Evolutionary conservation across 2,888 invertebrate genomes (phyloP), one percentile per base, ranked within the genome.

Genomic region (Xestoiulus laeticollis): DNA sequence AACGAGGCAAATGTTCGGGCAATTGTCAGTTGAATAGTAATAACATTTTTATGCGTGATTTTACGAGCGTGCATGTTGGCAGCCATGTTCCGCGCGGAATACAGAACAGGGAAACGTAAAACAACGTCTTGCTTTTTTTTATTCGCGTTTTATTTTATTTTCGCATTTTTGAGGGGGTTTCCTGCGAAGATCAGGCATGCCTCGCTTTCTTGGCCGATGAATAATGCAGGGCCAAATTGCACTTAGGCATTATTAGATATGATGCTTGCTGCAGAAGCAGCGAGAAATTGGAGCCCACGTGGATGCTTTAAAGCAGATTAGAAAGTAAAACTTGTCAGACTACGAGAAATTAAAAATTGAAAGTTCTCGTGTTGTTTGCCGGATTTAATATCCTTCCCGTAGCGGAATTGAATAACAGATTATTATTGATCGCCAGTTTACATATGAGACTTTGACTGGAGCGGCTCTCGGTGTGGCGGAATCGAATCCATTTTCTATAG

Each of bases 1-100:
- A 22, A 26, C 68, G n/a, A 16, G 53, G n/a, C 53, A 59, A 59
- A 59, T 59, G 53, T 59, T 59, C 53, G 26, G 68, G 68, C 68
- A 68, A 68, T 68, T 68, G 68, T 68, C 68, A 68, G 68, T 68
- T 68, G 68, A 68, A 68, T 68, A 68, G 68, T 68, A 68, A 68
- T 68, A 68, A 68, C 68, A 68, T 68, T 68, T 68, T 68, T 68
- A 68, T 68, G 68, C 68, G 68, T 68, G 68, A 68, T 68, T 68
- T 68, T 68, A 68, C 68, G 68, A 68, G 22, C 68, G 68, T 26
- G 68, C 68, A 10, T 26, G 68, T 68, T 68, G 22, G 26, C 68
- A 68, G 26, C 68, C n/a, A n/a, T n/a, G n/a, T n/a, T n/a, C n/a
- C 68, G 68, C n/a, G 68, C 68, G 68, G 68, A 68, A 68, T 68